Conservation (phyloP, 53 echinoderm and acorn worm species). For the Antedon mediterranea region DNA sequence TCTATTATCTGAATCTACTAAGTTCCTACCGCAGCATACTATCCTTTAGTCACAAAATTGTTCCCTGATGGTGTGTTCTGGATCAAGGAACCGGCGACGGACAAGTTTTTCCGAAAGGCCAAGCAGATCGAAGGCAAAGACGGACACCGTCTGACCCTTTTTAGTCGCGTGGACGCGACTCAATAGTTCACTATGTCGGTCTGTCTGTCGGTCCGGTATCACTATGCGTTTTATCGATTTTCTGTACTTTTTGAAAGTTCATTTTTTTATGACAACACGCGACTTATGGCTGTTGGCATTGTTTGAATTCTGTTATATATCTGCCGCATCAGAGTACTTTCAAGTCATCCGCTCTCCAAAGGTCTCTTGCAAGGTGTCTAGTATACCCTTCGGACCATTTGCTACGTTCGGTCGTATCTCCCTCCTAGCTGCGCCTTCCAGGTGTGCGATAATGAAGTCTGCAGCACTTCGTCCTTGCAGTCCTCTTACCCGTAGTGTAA, state of each 20-base stretch:
- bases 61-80: conserved; percentile 5
- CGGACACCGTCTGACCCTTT: conserved; percentile 4
- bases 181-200: too few relatives aligned
- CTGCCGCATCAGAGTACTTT: background rate
- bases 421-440: conserved; percentile 8
- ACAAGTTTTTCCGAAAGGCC: conserved; percentile 3
- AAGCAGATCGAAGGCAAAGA: conserved; percentile 8
- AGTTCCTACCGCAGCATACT: conserved; percentile 5
- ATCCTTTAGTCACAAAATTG: conserved; percentile 11
- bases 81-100: background rate
- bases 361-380: background rate
- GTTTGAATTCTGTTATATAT: background rate
- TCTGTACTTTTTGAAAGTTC: too few relatives aligned
- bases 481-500: conserved; percentile 2
- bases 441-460: conserved; percentile 4
- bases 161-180: too few relatives aligned
- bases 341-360: background rate
- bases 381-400: background rate
- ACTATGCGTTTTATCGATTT: too few relatives aligned
- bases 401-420: conserved; percentile 7
- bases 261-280: too few relatives aligned
- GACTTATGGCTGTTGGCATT: too few relatives aligned
- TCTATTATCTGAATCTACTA: too few relatives aligned
- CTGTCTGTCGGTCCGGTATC: too few relatives aligned
- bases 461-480: background rate